A percentile compares a stretch with the other conserved stretches of the same genome.
Conservation (phyloP, 2,888 invertebrate species). For the Capitulum mitella region DNA sequence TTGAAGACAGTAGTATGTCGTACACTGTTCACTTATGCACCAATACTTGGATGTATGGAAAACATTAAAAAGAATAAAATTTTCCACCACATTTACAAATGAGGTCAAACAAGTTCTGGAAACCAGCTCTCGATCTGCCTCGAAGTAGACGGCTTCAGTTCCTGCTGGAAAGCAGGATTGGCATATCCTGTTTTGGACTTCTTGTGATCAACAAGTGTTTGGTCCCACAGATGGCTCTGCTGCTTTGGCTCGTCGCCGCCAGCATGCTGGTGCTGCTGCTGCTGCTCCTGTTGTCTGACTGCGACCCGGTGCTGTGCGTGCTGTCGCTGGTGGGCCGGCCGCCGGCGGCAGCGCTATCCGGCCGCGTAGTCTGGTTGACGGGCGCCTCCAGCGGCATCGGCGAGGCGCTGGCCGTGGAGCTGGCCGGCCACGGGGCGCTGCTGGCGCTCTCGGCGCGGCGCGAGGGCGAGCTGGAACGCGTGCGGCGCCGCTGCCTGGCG, state of each 20-base stretch:
- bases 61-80: no score
- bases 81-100: no score
- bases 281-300: slow-evolving; percentile 17
- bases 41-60: no score
- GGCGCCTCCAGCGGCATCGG: slow-evolving; percentile 81
- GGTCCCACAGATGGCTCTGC: slow-evolving; percentile 32
- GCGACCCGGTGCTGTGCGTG: slow-evolving; percentile 17
- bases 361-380: slow-evolving; percentile 73
- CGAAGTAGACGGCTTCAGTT: no score
- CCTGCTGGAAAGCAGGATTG: no score
- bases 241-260: slow-evolving; percentile 1
- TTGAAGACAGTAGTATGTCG: no score
- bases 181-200: no score
- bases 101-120: no score
- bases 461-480: slow-evolving; percentile 54
- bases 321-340: not conserved
- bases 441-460: slow-evolving; percentile 62
- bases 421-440: slow-evolving; percentile 59
- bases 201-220: no score
- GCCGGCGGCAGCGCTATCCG: slow-evolving; percentile 45
- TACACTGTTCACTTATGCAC: no score
- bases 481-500: slow-evolving; percentile 56
- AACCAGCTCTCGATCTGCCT: no score
- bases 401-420: slow-evolving; percentile 58
- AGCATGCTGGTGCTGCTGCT: slow-evolving; percentile 6